phyloP scores from a whole-genome alignment of 2,113 vertebrate species.

The Mormoops blainvillei region DNA sequence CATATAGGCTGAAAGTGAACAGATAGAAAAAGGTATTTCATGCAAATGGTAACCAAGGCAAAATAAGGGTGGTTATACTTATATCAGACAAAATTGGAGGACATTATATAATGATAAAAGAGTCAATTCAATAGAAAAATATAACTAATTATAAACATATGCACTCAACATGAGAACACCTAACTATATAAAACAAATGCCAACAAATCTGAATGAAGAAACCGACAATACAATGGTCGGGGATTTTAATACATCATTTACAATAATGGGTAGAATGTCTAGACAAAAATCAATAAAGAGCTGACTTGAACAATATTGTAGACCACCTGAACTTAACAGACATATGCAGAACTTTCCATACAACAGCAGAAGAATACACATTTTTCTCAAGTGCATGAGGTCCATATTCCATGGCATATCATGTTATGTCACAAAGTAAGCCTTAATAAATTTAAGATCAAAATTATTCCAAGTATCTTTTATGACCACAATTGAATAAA shows the following conservation, averaged over 20 bases:
- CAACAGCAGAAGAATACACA: not conserved
- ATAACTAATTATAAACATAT: no score
- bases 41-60: not conserved
- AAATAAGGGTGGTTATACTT: not conserved
- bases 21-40: no score
- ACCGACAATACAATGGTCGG: no score
- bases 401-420: not conserved
- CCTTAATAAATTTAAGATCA: not conserved
- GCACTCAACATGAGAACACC: no score
- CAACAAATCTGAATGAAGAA: no score
- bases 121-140: no score
- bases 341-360: not conserved
- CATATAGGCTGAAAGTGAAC: not conserved
- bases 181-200: no score
- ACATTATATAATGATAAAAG: no score
- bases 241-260: no score
- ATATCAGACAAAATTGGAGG: not conserved
- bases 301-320: not conserved
- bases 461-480: not conserved
- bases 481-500: no score
- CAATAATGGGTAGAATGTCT: no score
- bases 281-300: not conserved
- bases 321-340: not conserved
- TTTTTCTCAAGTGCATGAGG: not conserved
- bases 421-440: not conserved